phyloP scores from a whole-genome alignment of 2,888 invertebrate genomes.

The Epinotia bilunana region DNA sequence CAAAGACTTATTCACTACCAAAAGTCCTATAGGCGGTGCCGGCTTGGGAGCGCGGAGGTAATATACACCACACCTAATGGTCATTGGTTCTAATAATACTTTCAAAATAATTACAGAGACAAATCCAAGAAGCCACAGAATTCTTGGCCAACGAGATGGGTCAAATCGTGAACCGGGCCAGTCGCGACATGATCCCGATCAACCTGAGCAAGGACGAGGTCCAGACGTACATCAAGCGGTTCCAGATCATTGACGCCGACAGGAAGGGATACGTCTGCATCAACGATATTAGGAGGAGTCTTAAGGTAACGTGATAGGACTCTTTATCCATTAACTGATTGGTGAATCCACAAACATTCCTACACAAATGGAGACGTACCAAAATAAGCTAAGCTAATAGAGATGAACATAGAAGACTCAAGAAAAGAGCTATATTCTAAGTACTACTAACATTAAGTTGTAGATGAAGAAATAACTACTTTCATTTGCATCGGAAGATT shows the following conservation, averaged over 20 bases:
- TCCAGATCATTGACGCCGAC: conserved; percentile 97
- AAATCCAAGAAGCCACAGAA: conserved; percentile 91
- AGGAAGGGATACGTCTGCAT: conserved; percentile 99
- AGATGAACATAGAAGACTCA: too few species aligned
- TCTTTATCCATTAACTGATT: not conserved
- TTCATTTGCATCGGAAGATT: not conserved
- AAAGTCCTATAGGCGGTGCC: too few species aligned
- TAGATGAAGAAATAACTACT: not conserved
- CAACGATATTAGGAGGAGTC: conserved; percentile 97
- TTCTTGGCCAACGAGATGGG: conserved; percentile 99
- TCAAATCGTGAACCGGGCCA: conserved; percentile 94
- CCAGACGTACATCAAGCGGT: conserved; percentile 96
- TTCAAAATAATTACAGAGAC: conserved; percentile 83
- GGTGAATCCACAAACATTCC: not conserved
- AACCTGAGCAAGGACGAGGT: conserved; percentile 97
- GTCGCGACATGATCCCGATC: conserved; percentile 94
- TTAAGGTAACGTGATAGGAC: conserved; percentile 88
- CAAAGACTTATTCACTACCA: too few species aligned
- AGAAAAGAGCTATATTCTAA: too few species aligned
- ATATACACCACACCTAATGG: not conserved
- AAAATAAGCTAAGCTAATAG: too few species aligned
- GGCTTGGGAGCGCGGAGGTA: too few species aligned
- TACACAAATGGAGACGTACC: too few species aligned
- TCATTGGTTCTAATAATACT: not conserved
- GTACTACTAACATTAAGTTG: too few species aligned